phyloP scores from a whole-genome alignment of 2,113 vertebrate species.

The Hystrix brachyura region DNA sequence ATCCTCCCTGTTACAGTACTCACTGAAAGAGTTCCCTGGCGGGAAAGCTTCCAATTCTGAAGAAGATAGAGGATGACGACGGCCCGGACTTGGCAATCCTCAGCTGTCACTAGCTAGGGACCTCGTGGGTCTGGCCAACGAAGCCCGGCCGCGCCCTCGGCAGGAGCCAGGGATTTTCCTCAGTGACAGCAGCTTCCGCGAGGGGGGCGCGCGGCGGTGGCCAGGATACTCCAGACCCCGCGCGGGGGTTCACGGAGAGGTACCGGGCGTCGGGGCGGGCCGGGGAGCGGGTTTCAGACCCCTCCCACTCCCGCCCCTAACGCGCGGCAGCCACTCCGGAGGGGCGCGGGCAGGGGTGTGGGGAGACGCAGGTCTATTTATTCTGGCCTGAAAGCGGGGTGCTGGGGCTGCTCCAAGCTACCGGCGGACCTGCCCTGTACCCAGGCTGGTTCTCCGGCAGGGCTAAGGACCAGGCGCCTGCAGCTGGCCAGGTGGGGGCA shows the following conservation, averaged over 20 bases:
- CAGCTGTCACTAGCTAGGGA: constrained; percentile 55
- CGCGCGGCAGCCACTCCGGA: constrained; percentile 24
- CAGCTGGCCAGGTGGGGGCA: constrained; percentile 69
- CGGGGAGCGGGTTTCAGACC: constrained; percentile 31
- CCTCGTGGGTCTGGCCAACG: constrained; percentile 25
- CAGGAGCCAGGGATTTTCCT: not conserved
- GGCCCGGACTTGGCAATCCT: constrained; percentile 34
- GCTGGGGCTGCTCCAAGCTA: not conserved
- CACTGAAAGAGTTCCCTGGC: constrained; percentile 23
- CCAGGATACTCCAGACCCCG: not conserved
- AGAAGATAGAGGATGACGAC: constrained; percentile 17
- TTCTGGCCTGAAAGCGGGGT: not conserved
- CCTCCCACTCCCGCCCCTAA: constrained; percentile 9
- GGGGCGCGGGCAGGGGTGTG: not conserved
- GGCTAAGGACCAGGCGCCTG: not conserved
- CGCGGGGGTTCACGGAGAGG: not conserved
- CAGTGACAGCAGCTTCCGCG: not conserved
- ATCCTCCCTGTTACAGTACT: constrained; percentile 51
- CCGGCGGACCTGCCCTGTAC: not conserved
- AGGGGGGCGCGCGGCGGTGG: not conserved
- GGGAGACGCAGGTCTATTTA: constrained; percentile 46
- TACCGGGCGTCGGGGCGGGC: not conserved
- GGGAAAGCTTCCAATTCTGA: constrained; percentile 43
- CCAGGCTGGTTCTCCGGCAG: not conserved
- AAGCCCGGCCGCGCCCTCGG: not conserved